These are phyloP conservation scores for Trachelus tabidus DNA, from an alignment of 2,888 invertebrate species.

Conservation along the genomic window DNA sequence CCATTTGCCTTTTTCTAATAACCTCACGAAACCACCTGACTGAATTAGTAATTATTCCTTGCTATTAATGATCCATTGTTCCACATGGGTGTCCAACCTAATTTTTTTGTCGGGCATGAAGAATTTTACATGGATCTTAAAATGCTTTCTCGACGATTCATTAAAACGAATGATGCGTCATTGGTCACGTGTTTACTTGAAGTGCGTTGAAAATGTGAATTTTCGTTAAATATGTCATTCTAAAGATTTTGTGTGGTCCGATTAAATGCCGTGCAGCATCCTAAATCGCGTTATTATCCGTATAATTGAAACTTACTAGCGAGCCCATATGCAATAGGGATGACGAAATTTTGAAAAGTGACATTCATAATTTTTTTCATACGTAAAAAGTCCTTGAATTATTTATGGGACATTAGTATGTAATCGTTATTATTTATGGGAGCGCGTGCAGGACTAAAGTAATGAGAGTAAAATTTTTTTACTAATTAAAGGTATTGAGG, in stretches of 20 bases:
- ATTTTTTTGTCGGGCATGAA: neutral
- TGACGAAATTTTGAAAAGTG: neutral
- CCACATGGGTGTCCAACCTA: neutral
- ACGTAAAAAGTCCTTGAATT: neutral
- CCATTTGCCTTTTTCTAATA: slow-evolving; percentile 4
- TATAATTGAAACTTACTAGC: neutral
- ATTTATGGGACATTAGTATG: neutral
- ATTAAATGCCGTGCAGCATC: neutral
- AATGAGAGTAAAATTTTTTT: neutral
- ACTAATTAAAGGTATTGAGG: neutral
- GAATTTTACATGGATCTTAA: neutral
- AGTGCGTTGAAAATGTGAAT: neutral
- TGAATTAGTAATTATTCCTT: neutral
- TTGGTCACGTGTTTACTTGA: neutral
- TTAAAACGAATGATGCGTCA: neutral
- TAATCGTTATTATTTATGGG: neutral
- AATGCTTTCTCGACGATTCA: neutral
- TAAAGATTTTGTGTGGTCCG: neutral
- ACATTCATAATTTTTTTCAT: neutral
- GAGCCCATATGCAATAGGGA: neutral
- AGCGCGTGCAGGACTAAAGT: neutral
- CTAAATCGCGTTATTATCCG: neutral
- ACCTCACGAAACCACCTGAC: neutral
- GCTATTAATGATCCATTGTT: slow-evolving; percentile 6
- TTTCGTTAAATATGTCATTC: neutral